A percentile compares a stretch with the other conserved stretches of the same genome.
Evolutionary conservation across 2,888 invertebrate species (phyloP).

Genomic region (Polia nebulosa): DNA sequence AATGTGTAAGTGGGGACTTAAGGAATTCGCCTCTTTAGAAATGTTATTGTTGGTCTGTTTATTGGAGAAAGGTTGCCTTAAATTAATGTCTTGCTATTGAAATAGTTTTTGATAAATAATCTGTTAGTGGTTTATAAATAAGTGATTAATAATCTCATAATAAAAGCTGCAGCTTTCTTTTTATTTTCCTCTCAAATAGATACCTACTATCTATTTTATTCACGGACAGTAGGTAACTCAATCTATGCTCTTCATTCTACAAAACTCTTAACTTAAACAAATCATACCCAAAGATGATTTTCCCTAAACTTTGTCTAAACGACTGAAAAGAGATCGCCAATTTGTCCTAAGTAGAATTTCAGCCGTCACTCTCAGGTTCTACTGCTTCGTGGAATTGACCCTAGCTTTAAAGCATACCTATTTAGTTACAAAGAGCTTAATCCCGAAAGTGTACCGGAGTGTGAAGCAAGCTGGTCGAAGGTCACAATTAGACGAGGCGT

Average conservation of each 20-base stretch:
- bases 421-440: slow-evolving; percentile 75
- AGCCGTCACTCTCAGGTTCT: slow-evolving; percentile 3
- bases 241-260: background rate
- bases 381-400: slow-evolving; percentile 35
- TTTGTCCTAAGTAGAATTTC: slow-evolving; percentile 11
- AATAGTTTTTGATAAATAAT: background rate
- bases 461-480: slow-evolving; percentile 82
- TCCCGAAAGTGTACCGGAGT: slow-evolving; percentile 78
- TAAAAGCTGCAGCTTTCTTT: background rate
- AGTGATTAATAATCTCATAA: no score
- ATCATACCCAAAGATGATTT: background rate
- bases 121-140: background rate
- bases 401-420: slow-evolving; percentile 56
- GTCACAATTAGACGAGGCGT: slow-evolving; percentile 89
- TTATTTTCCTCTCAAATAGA: background rate
- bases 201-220: background rate
- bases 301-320: background rate
- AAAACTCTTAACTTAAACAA: background rate
- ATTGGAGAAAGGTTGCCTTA: slow-evolving; percentile 27
- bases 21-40: slow-evolving; percentile 59
- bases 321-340: background rate
- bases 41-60: slow-evolving; percentile 50
- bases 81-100: slow-evolving; percentile 25
- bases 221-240: background rate
- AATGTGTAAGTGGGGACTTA: slow-evolving; percentile 58